Evolutionary conservation across 1,140 invertebrate species (phyloP), one percentile per base, ranked within the genome.

Genomic region (Trichoplusia ni): DNA sequence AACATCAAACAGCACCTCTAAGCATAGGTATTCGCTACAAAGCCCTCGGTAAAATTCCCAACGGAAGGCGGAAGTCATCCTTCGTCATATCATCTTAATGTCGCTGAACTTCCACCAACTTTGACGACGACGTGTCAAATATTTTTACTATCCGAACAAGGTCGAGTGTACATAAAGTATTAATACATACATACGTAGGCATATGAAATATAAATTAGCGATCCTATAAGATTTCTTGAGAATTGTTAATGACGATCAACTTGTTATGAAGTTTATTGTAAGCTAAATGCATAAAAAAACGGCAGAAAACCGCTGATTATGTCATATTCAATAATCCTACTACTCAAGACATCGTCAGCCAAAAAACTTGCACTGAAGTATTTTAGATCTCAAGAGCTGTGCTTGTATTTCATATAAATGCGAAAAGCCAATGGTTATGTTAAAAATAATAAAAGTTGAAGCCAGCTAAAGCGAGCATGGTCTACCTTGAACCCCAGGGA

Each of bases 401-500:
- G 16, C 29, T 9, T 40, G 33, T 23, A 23, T 40, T 54, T 27
- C 23, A 19, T 29, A n/a, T 1, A 7, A 19, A 21, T 25, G 54
- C 31, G 31, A 27, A 59, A 44, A 59, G 54, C 38, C n/a, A 8
- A 44, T 31, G n/a, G 33, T 59, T 40, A 38, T 54, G n/a, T 54
- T 35, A 44, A 16, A 44, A 31, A 59, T 25, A 40, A 51, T 56
- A 56, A 31, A 59, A 25, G 44, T 31, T 44, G 37, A 42, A 19
- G 35, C 16, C 46, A 3, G 25, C 4, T 25, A 16, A 29, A 8
- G 25, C 25, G 27, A 40, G 54, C 14, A 31, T 21, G 29, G 25
- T 29, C 58, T 42, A 46, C 59, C 63, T 65, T 70, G 62, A 70
- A 67, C 58, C 67, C 53, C 19, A 9, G 31, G 23, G 33, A 33